A percentile compares a stretch with the other conserved stretches of the same genome.
These are phyloP conservation scores for Apodemus sylvaticus DNA, from an alignment of 2,113 vertebrate species.

Conservation along the genomic window DNA sequence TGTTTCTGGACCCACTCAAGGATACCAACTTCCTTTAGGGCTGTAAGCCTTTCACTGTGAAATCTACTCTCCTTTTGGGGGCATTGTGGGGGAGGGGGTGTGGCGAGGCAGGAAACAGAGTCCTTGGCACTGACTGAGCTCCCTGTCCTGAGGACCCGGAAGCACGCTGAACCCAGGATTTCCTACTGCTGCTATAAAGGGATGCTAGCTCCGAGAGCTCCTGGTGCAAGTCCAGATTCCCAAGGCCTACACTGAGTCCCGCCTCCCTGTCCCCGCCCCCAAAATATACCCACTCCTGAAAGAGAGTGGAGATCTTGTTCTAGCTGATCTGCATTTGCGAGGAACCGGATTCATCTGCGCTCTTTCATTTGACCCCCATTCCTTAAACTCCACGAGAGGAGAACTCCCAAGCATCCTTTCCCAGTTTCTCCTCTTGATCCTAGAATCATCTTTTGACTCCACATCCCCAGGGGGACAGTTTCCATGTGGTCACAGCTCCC, in stretches of 20 bases:
- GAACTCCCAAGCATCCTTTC: not conserved
- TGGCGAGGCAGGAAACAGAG: not conserved
- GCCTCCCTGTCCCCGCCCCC: not conserved
- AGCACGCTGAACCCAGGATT: constrained; percentile 39
- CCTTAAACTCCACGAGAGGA: not conserved
- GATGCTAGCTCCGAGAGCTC: not conserved
- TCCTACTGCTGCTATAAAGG: constrained; percentile 32
- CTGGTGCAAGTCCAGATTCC: not conserved
- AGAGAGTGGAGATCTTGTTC: not conserved
- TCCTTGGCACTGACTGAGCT: not conserved
- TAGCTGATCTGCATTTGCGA: not conserved
- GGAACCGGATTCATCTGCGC: not conserved
- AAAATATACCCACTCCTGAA: not conserved
- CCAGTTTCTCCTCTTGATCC: not conserved
- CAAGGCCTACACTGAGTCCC: not conserved
- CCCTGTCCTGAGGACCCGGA: not conserved
- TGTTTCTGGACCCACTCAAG: not conserved
- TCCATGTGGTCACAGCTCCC: not conserved
- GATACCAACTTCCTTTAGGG: not conserved
- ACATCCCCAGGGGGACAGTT: not conserved
- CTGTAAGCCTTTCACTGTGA: not conserved
- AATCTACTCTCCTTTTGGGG: not conserved
- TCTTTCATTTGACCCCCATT: not conserved
- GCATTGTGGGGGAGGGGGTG: not conserved
- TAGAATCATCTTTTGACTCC: not conserved